Evolutionary conservation across 1,140 invertebrate genomes (phyloP).

Genomic region (Holcopasites calliopsidis): DNA sequence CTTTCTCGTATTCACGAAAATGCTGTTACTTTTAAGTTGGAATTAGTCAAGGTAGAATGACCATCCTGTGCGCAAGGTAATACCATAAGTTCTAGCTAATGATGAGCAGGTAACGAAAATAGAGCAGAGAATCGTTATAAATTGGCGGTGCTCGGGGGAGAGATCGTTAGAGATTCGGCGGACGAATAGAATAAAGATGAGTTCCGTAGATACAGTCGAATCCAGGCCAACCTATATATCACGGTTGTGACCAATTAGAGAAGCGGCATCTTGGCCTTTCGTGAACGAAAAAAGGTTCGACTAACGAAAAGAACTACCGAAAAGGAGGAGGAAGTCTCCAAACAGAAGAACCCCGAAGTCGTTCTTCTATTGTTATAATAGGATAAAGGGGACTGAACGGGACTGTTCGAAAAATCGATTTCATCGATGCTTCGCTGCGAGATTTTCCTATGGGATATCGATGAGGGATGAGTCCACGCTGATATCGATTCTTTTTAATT

Average conservation of each 20-base stretch:
- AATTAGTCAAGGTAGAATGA: neutral
- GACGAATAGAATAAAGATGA: conserved; percentile 55
- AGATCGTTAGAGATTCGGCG: conserved; percentile 63
- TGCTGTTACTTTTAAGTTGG: too few relatives aligned
- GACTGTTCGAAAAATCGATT: conserved; percentile 1
- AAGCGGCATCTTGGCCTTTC: conserved; percentile 59
- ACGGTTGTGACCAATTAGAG: conserved; percentile 71
- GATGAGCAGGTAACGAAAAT: conserved; percentile 61
- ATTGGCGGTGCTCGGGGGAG: conserved; percentile 60
- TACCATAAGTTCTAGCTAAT: conserved; percentile 33
- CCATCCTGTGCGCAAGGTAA: neutral
- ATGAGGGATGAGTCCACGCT: too few relatives aligned
- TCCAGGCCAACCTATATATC: conserved; percentile 67
- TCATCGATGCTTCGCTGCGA: neutral
- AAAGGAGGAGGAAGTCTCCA: conserved; percentile 15
- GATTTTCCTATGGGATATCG: too few relatives aligned
- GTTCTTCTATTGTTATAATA: conserved; percentile 21
- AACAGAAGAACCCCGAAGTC: conserved; percentile 1
- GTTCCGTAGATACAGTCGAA: conserved; percentile 68
- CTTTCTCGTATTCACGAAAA: too few relatives aligned
- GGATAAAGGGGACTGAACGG: conserved; percentile 2
- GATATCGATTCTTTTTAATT: too few relatives aligned
- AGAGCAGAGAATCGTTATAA: conserved; percentile 63
- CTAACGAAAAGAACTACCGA: conserved; percentile 36
- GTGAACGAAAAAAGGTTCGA: conserved; percentile 30